These are phyloP conservation scores for Microplitis mediator DNA, from an alignment of 1,140 invertebrate species.

Conservation along the genomic window DNA sequence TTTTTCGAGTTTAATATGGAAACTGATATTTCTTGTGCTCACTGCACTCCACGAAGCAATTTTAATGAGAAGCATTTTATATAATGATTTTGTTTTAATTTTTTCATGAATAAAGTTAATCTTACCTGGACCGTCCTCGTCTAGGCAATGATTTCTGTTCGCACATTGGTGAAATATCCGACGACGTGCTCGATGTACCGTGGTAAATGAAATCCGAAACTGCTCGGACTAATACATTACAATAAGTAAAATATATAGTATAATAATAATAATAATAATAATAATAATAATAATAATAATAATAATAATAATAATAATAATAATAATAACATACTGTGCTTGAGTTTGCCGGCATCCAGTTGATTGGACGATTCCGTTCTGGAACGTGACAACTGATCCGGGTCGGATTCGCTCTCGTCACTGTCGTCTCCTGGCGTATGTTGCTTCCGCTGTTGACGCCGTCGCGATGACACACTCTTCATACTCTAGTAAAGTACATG, in stretches of 20 bases:
- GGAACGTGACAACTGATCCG: constrained; percentile 75
- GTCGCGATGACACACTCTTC: constrained; percentile 61
- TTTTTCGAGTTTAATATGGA: constrained; percentile 8
- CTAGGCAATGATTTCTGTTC: constrained; percentile 77
- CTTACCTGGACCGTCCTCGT: constrained; percentile 72
- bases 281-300: constrained; percentile 25
- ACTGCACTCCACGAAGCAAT: constrained; percentile 11
- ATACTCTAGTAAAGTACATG: constrained; percentile 47
- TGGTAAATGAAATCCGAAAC: constrained; percentile 76
- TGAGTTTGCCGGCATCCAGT: constrained; percentile 72
- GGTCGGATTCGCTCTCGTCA: constrained; percentile 78
- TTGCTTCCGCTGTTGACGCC: constrained; percentile 63
- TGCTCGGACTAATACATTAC: constrained; percentile 54
- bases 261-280: neutral
- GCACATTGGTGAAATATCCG: constrained; percentile 78
- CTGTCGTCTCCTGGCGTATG: constrained; percentile 70
- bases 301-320: constrained; percentile 26
- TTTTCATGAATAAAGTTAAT: neutral
- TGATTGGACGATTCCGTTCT: constrained; percentile 78
- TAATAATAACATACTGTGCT: constrained; percentile 66
- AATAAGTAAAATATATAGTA: constrained; percentile 2
- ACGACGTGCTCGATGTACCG: constrained; percentile 77
- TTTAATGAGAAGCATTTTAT: neutral
- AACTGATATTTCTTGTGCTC: constrained; percentile 11
- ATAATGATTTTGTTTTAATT: neutral